Base-by-base conservation (phyloP, 2,797 vertebrate genomes). In the Lemur catta region DNA sequence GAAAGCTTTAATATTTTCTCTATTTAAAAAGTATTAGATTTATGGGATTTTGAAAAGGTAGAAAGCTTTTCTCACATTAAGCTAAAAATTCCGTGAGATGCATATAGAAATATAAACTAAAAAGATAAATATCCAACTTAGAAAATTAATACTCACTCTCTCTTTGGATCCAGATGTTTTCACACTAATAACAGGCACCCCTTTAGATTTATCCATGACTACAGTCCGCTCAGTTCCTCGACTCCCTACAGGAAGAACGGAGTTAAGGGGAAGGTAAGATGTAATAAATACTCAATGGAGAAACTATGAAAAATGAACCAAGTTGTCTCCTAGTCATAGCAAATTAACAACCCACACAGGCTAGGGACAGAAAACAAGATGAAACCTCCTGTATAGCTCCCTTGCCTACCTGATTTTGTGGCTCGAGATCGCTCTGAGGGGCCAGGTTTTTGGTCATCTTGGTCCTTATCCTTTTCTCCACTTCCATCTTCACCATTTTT, bases 141-240 rank as follows among this genome's bases (percentile, higher is more conserved):
- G 61, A 85, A 89, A 89, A 71, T 35, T 18, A 35, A 35, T 6
- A 98, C 99, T 98, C 98, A 99, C 99, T 97, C 99, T 98, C 79
- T 99, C 99, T 96, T 99, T 99, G 98, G 99, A 99, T 95, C 99
- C 99, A 89, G 99, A 99, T 20, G 99, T 99, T 98, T 99, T 99
- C 63, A 99, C 99, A 22, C 99, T 99, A 97, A 99, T 99, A 84
- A 99, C 99, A 12, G 99, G 99, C 80, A 99, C 99, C 65, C 99
- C 99, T 98, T 99, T 99, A 38, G 99, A 99, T 98, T 99, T 99
- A 97, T 99, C 99, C 99, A 99, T 99, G 2, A 99, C 99, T 4
- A 99, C 99, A 0, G 99, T 99, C 97, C 99, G 99, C 97, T 99
- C 99, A 30, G 99, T 99, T 95, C 98, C 99, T 52, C 98, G 99